These are phyloP conservation scores for Colistium nudipinnis DNA, from an alignment of 2,113 vertebrate species.

Conservation along the genomic window DNA sequence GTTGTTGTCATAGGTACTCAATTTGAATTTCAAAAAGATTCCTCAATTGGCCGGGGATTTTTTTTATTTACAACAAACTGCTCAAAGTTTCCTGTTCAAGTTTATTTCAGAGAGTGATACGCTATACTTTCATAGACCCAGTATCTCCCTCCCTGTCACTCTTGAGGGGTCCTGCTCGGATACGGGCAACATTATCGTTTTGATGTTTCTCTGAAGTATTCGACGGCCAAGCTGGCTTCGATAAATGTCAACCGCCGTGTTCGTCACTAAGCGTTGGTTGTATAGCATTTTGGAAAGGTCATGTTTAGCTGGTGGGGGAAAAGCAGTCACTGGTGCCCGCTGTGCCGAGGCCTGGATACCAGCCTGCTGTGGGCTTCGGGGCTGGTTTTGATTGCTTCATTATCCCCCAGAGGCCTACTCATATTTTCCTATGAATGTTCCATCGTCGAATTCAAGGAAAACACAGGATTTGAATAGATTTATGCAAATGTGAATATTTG, in stretches of 20 bases:
- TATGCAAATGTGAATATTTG: no score
- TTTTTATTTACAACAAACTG: not conserved
- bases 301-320: slow-evolving; percentile 56
- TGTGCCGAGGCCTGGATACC: slow-evolving; percentile 19
- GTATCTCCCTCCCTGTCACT: slow-evolving; percentile 4
- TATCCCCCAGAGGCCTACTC: slow-evolving; percentile 14
- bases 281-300: slow-evolving; percentile 78
- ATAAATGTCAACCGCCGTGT: slow-evolving; percentile 81
- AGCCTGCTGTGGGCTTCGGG: slow-evolving; percentile 14
- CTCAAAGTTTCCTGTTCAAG: not conserved
- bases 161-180: slow-evolving; percentile 22
- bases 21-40: not conserved
- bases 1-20: not conserved
- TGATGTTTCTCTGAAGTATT: slow-evolving; percentile 63
- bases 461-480: no score
- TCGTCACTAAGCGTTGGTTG: slow-evolving; percentile 69
- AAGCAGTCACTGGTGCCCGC: slow-evolving; percentile 46
- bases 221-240: slow-evolving; percentile 40
- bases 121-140: not conserved
- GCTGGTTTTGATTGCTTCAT: slow-evolving; percentile 17
- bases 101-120: not conserved
- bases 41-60: not conserved
- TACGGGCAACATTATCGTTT: slow-evolving; percentile 54
- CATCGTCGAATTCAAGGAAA: not conserved
- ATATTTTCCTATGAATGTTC: slow-evolving; percentile 9